A percentile compares a stretch with the other conserved stretches of the same genome.
phyloP scores from a whole-genome alignment of 2,797 vertebrate genomes.

The Macrochelys suwanniensis region DNA sequence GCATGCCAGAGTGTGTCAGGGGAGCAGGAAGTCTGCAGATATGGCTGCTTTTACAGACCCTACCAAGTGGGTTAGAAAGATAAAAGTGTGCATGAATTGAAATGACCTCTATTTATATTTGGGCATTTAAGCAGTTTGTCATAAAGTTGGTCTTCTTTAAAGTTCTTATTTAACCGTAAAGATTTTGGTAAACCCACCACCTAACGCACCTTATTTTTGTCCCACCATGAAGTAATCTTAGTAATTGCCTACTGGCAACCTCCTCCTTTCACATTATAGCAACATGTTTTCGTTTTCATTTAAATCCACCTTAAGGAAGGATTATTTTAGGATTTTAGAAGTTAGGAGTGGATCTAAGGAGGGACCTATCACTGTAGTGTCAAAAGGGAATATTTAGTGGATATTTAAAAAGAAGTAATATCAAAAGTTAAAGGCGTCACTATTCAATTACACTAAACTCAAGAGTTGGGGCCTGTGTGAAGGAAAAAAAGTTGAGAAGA shows the following conservation, averaged over 20 bases:
- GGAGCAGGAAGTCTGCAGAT: conserved; percentile 79
- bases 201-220: not conserved
- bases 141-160: not conserved
- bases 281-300: not conserved
- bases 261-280: not conserved
- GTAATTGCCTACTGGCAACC: not conserved
- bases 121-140: not conserved
- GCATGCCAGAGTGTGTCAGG: conserved; percentile 74
- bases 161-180: not conserved
- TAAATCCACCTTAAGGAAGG: conserved; percentile 13
- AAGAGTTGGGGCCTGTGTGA: not conserved
- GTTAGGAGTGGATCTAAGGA: conserved; percentile 14
- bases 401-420: not conserved
- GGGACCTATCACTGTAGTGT: not conserved
- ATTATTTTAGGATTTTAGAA: conserved; percentile 2
- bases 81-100: conserved; percentile 71
- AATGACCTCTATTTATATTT: conserved; percentile 56
- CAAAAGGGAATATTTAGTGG: not conserved
- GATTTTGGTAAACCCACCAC: not conserved
- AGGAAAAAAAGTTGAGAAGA: not conserved
- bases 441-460: not conserved
- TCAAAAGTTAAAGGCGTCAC: fast-evolving
- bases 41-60: conserved; percentile 74
- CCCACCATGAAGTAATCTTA: not conserved
- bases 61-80: conserved; percentile 72